Conservation (phyloP, 2,888 invertebrate genomes). For the Mimas tiliae region DNA sequence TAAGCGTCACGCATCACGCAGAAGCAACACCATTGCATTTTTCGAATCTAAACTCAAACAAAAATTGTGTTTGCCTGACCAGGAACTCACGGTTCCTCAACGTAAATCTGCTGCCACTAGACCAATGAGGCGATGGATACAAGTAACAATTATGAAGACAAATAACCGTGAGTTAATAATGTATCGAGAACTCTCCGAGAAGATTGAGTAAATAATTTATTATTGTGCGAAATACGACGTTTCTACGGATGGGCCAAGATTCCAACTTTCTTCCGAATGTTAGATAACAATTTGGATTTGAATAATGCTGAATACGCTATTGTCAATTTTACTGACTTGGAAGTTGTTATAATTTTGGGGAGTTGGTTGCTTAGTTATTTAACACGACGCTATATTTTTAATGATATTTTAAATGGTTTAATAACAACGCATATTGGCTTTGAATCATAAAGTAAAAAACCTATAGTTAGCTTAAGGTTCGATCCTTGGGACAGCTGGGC, state of each 20-base stretch:
- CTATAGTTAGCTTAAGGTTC: too few species aligned
- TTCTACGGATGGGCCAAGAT: slow-evolving; percentile 16
- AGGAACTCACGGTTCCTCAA: too few species aligned
- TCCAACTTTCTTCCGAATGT: slow-evolving; percentile 30
- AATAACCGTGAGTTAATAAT: slow-evolving; percentile 3
- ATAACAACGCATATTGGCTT: background rate
- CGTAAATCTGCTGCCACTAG: too few species aligned
- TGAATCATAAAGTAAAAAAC: background rate
- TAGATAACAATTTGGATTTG: slow-evolving; percentile 31
- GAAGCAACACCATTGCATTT: too few species aligned
- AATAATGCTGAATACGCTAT: slow-evolving; percentile 29
- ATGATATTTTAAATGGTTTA: background rate
- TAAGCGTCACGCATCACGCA: too few species aligned
- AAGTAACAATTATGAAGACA: too few species aligned
- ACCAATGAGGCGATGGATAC: too few species aligned
- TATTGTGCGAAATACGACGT: slow-evolving; percentile 27
- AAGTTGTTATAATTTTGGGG: slow-evolving; percentile 26
- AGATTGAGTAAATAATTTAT: slow-evolving; percentile 30
- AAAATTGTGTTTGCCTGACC: too few species aligned
- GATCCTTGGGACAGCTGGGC: too few species aligned
- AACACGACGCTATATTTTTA: background rate
- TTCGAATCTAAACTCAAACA: too few species aligned
- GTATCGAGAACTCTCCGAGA: slow-evolving; percentile 25
- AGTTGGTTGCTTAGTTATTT: slow-evolving; percentile 3
- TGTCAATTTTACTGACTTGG: slow-evolving; percentile 23